phyloP scores from a whole-genome alignment of 2,888 invertebrate species.

The Drosophila anomalata region DNA sequence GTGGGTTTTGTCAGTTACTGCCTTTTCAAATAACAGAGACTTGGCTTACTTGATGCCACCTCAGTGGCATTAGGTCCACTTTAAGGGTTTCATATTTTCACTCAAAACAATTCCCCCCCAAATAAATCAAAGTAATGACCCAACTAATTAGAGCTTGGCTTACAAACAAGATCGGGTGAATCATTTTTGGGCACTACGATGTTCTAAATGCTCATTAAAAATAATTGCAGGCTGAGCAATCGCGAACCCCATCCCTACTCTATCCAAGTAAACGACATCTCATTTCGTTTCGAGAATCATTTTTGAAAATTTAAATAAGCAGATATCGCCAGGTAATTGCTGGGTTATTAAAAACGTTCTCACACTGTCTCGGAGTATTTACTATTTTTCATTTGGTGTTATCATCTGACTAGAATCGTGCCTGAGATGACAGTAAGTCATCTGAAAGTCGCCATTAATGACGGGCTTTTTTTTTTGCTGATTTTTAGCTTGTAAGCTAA shows the following conservation, averaged over 20 bases:
- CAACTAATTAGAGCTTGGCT: constrained; percentile 21
- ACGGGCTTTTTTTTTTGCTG: constrained; percentile 34
- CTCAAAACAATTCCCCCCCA: not conserved
- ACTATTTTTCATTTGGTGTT: constrained; percentile 29
- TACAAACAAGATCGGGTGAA: constrained; percentile 32
- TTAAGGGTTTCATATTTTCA: constrained; percentile 19
- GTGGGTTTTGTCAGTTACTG: constrained; percentile 26
- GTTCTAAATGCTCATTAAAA: constrained; percentile 64
- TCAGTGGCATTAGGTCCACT: constrained; percentile 14
- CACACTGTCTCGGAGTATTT: constrained; percentile 57
- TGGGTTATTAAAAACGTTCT: constrained; percentile 64
- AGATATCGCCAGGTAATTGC: constrained; percentile 61
- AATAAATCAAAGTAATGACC: constrained; percentile 41
- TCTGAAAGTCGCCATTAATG: constrained; percentile 65
- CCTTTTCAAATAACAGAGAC: constrained; percentile 13
- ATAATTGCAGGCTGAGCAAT: constrained; percentile 60
- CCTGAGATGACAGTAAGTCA: constrained; percentile 64
- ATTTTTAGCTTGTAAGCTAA: constrained; percentile 33
- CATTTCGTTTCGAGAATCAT: constrained; percentile 42
- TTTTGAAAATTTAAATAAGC: constrained; percentile 47
- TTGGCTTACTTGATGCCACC: constrained; percentile 26
- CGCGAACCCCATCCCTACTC: constrained; percentile 15
- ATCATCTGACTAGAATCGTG: constrained; percentile 55
- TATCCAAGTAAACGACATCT: constrained; percentile 50
- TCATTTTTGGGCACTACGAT: constrained; percentile 39